A percentile compares a stretch with the other conserved stretches of the same genome.
phyloP scores from a whole-genome alignment of 2,888 invertebrate genomes.

The Eupithecia dodoneata region DNA sequence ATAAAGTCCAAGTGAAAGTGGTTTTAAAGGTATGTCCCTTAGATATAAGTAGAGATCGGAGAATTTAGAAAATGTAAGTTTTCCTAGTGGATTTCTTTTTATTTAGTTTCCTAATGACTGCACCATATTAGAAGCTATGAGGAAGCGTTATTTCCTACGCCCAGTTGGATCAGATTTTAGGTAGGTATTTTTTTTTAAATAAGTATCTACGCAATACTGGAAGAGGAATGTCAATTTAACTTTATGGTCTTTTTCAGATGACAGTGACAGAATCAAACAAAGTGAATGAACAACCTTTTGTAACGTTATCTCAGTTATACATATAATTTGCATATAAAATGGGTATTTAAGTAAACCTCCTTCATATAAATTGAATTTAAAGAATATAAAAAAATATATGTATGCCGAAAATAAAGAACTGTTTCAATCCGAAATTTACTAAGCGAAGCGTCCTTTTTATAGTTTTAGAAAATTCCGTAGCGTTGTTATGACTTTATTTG shows the following conservation, averaged over 20 bases:
- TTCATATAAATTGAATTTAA: not conserved
- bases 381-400: not conserved
- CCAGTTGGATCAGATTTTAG: not conserved
- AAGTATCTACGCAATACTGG: not conserved
- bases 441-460: too few species aligned
- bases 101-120: not conserved
- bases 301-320: too few species aligned
- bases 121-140: not conserved
- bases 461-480: too few species aligned
- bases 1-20: slow-evolving; percentile 34
- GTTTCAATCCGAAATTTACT: too few species aligned
- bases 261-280: not conserved
- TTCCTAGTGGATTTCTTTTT: not conserved
- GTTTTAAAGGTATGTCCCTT: slow-evolving; percentile 21
- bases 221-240: not conserved
- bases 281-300: not conserved
- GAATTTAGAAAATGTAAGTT: slow-evolving; percentile 2
- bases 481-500: too few species aligned
- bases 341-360: not conserved
- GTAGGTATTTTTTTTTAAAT: not conserved
- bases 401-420: not conserved
- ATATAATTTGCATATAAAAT: not conserved
- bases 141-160: not conserved
- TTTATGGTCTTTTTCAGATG: not conserved
- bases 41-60: not conserved